Base-by-base conservation (phyloP, 2,888 invertebrate species). In the Tachina fera region DNA sequence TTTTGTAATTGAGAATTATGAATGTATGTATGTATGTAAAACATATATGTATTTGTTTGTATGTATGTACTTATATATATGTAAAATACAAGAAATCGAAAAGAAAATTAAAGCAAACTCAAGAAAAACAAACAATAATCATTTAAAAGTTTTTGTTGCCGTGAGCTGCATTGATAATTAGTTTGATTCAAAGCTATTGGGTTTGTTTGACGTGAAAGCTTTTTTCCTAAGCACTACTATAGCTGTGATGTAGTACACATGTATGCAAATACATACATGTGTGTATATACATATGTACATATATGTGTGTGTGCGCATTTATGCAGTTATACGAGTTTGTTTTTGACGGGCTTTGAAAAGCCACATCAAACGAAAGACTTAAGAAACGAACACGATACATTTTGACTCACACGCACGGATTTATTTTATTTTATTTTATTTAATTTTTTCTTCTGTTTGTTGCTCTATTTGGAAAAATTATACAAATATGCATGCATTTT, bases 81-180 rank as follows among this genome's bases (percentile, higher is more conserved):
- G 39, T 56, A 60, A 49, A 51, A 47, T 49, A 61, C 61, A 79
- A 79, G 76, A 72, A 80, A 70, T 63, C 80, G 41, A 75, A 68
- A 80, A 80, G 63, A 84, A 84, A 84, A 71, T 60, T 67, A 49
- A 76, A 72, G 67, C 63, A 47, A 75, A 81, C 19, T 31, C 67
- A 72, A 78, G 63, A 84, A 84, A 84, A 75, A 76, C 79, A 79
- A 71, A 72, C 70, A 78, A 43, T 71, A 51, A 70, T 78, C 31
- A 41, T 63, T 43, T 43, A 75, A 51, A 68, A 60, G 51, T 68
- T 74, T 60, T 65, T 16, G 16, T 71, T 11, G 56, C 75, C 83
- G 86, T 83, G 86, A 86, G 83, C 60, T 79, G 86, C 86, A 86
- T 86, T 86, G 43, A 53, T 79, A 86, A 86, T 86, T 86, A 83